Base-by-base conservation (phyloP, 2,888 invertebrate genomes). In the Epinotia demarniana region DNA sequence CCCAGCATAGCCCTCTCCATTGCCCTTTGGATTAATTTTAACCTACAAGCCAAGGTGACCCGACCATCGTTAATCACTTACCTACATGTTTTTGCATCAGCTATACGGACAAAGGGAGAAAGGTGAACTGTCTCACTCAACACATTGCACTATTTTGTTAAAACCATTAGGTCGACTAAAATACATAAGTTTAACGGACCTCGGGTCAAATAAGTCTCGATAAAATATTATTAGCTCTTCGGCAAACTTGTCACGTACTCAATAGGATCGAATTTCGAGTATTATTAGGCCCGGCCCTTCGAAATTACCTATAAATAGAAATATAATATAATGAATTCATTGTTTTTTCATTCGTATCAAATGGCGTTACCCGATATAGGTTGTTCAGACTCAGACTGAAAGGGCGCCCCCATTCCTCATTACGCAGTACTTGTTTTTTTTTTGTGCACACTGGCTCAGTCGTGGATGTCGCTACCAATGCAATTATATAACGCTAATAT, bases 151-250 rank as follows among this genome's bases (percentile, higher is more conserved):
- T 66, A 66, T 73, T 73, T 66, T 73, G 49, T 67, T 39, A 49
- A 66, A 60, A 49, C 58, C 49, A n/a, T 60, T 49, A 46, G 63
- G 58, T 57, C 69, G 49, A 49, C 46, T 63, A 3, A 69, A 63
- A 62, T 19, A 19, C 62, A 46, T 68, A 70, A 64, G 57, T 69
- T 74, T 69, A 49, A 74, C 70, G 23, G 63, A 39, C 43, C 73
- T 11, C 27, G 18, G 58, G 19, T 18, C 6, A 19, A n/a, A 55
- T 18, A 19, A 18, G 57, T 70, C 63, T 46, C 33, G 69, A 64
- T 74, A 74, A 74, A 74, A 74, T 60, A 74, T 70, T 63, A 74
- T 74, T 74, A 74, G 63, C 69, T 58, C 19, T 6, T 74, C 23
- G 63, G 58, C 19, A 74, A 69, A 58, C 68, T 49, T 19, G 63